Base-by-base conservation (phyloP, 92 coral and sea anemone species). In the Palythoa heliodiscus region DNA sequence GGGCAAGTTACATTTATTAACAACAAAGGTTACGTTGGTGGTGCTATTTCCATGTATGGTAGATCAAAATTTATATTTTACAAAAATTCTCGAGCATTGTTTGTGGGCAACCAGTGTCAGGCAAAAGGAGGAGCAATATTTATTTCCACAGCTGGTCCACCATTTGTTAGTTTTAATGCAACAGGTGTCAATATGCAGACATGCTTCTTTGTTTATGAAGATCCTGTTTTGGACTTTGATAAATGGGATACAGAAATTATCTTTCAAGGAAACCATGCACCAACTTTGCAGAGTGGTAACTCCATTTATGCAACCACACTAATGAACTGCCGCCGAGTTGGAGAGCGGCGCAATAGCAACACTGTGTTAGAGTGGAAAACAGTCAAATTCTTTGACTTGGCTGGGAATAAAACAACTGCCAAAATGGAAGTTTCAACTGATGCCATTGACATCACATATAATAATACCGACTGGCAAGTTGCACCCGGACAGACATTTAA, bases 401-500 rank as follows among this genome's bases (percentile, higher is more conserved):
- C 68, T 1, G 58, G 90, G 39, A 82, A 72, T 11, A 60, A 68
- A 61, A 73, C 73, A 22, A 88, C 77, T 38, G 80, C 81, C 20
- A 85, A 71, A 38, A 84, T 2, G 11, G 91, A 89, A 77, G 72
- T 89, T 38, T 79, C 88, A 7, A 89, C 91, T 29, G 88, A 84
- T 78, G 82, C 91, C 11, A 66, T 89, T 63, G 43, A 77, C 38
- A 89, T 89, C 75, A 47, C 14, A 5, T 77, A 70, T 2, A 85
- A 78, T 52, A 60, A 39, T 7, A 57, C 76, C 55, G 88, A 89
- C 70, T 89, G 91, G 91, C 54, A 58, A 10, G 95, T 93, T 53
- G 89, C 99, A 55, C 99, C 99, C 2, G 91, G 92, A 25, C 94
- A 94, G 71, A 64, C 64, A 14, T 96, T 96, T 73, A 72, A 90